phyloP scores from a whole-genome alignment of 2,113 vertebrate genomes.

The Pygoscelis antarcticus region DNA sequence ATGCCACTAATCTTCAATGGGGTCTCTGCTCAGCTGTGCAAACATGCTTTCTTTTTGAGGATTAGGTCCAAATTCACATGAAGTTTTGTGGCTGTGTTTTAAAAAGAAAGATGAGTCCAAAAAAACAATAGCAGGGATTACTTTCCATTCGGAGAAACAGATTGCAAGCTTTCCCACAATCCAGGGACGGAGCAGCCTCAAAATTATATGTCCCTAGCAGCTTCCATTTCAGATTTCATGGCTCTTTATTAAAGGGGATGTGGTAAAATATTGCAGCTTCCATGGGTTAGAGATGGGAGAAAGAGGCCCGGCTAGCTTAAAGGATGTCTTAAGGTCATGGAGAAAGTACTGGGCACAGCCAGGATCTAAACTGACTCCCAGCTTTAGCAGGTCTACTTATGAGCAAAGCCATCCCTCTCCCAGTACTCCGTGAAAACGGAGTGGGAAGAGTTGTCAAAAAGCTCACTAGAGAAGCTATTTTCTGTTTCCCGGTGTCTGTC shows the following conservation, averaged over 20 bases:
- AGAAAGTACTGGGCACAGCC: background rate
- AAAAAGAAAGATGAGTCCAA: conserved; percentile 13
- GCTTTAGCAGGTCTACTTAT: background rate
- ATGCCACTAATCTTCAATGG: conserved; percentile 2
- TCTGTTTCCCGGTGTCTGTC: background rate
- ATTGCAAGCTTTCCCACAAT: background rate
- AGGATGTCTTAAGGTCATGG: background rate
- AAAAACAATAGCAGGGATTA: conserved; percentile 39
- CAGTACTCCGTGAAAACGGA: background rate
- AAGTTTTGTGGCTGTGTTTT: conserved; percentile 9
- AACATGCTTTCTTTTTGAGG: conserved; percentile 21
- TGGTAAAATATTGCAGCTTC: background rate
- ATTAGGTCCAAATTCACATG: conserved; percentile 40
- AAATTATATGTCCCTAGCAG: background rate
- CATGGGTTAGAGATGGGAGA: background rate
- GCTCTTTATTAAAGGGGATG: background rate
- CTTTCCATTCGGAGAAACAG: background rate
- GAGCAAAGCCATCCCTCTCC: background rate
- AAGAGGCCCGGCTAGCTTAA: background rate
- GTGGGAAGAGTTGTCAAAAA: background rate
- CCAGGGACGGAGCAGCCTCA: background rate
- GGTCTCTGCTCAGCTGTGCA: conserved; percentile 54
- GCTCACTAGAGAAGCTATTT: background rate
- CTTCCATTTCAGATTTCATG: background rate
- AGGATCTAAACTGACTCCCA: background rate